Evolutionary conservation across 1,140 invertebrate species (phyloP).

Genomic region (Drosophila parabipectinata): DNA sequence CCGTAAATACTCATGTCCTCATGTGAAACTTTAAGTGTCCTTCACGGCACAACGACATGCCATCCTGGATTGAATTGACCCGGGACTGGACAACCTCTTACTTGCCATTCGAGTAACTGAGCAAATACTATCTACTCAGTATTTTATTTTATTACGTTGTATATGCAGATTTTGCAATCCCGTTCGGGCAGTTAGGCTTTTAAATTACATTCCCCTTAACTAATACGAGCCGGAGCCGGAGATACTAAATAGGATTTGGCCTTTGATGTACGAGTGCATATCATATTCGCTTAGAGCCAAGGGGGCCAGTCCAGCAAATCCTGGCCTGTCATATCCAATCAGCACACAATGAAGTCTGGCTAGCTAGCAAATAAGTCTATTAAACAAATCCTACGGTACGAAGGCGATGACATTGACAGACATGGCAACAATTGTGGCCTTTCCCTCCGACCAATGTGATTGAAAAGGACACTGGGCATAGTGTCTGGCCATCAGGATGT

Average conservation of each 20-base stretch:
- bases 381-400: slow-evolving; percentile 47
- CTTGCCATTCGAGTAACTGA: slow-evolving; percentile 11
- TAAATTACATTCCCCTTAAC: slow-evolving; percentile 37
- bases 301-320: slow-evolving; percentile 38
- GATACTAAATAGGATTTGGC: slow-evolving; percentile 18
- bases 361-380: slow-evolving; percentile 51
- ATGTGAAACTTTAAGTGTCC: slow-evolving; percentile 27
- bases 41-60: neutral
- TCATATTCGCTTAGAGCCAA: slow-evolving; percentile 11
- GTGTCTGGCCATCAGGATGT: slow-evolving; percentile 20
- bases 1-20: slow-evolving; percentile 18
- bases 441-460: slow-evolving; percentile 13
- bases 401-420: slow-evolving; percentile 1
- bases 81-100: slow-evolving; percentile 13
- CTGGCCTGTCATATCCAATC: slow-evolving; percentile 67
- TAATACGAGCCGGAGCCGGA: slow-evolving; percentile 9
- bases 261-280: slow-evolving; percentile 24
- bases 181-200: slow-evolving; percentile 27
- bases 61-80: neutral
- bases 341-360: slow-evolving; percentile 39
- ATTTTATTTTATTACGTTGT: slow-evolving; percentile 12
- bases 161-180: slow-evolving; percentile 21
- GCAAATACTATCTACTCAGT: slow-evolving; percentile 22
- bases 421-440: slow-evolving; percentile 37
- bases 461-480: slow-evolving; percentile 34